A percentile compares a stretch with the other conserved stretches of the same genome.
Evolutionary conservation across 2,113 vertebrate species (phyloP).

Genomic region (Vanacampus margaritifer): DNA sequence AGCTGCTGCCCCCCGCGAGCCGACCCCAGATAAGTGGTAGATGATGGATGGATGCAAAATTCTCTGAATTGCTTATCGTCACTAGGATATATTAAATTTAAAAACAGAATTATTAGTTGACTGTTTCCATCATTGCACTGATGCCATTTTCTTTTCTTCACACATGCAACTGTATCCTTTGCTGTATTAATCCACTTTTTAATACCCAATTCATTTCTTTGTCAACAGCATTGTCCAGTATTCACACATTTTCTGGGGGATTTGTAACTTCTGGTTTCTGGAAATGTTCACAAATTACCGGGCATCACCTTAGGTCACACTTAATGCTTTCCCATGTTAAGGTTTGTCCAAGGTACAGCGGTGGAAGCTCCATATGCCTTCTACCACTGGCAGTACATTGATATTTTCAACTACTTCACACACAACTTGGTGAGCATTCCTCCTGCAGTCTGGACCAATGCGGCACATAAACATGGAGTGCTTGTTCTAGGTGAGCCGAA

Average conservation of each 20-base stretch:
- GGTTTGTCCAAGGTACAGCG: slow-evolving; percentile 85
- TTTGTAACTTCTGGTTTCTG: neutral
- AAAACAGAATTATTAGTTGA: too few relatives aligned
- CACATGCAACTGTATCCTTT: neutral
- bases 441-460: slow-evolving; percentile 87
- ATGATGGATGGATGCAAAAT: too few relatives aligned
- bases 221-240: neutral
- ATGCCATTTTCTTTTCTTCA: neutral
- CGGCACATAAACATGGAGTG: slow-evolving; percentile 86
- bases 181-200: neutral
- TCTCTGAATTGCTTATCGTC: too few relatives aligned
- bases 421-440: slow-evolving; percentile 87
- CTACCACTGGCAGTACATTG: slow-evolving; percentile 92
- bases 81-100: too few relatives aligned
- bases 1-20: too few relatives aligned
- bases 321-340: slow-evolving; percentile 40
- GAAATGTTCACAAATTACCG: neutral
- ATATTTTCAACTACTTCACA: slow-evolving; percentile 96
- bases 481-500: slow-evolving; percentile 79
- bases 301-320: neutral
- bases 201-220: neutral
- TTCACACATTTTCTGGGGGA: neutral
- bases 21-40: too few relatives aligned
- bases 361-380: slow-evolving; percentile 79
- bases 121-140: too few relatives aligned